Evolutionary conservation across 2,113 vertebrate species (phyloP).

Genomic region (Cichladusa arquata): DNA sequence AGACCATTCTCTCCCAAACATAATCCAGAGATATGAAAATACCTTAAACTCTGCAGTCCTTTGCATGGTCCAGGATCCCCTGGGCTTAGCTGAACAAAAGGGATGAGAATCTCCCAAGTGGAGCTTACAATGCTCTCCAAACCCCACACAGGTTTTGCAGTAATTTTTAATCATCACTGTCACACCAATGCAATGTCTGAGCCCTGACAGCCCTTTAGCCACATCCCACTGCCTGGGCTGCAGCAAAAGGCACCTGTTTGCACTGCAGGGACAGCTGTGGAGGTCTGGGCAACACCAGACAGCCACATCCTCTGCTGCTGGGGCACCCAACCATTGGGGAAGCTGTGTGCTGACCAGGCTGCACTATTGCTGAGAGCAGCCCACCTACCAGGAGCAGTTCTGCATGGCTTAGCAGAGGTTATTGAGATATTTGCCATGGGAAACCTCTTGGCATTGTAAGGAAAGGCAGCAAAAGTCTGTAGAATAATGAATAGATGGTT

Average conservation of each 20-base stretch:
- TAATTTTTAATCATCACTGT: not conserved
- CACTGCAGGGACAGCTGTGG: not conserved
- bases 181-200: fast-evolving
- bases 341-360: not conserved
- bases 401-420: not conserved
- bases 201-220: not conserved
- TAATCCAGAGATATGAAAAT: not conserved
- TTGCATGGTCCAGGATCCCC: no score
- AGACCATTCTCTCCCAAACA: not conserved
- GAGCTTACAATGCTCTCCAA: not conserved
- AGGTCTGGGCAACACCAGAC: not conserved
- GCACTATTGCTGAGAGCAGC: not conserved
- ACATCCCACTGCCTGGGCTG: not conserved
- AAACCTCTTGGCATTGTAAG: not conserved
- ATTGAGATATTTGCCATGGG: not conserved
- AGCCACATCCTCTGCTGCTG: fast-evolving
- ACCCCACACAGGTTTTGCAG: not conserved
- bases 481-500: not conserved
- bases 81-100: not conserved
- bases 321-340: not conserved
- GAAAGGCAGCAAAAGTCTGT: not conserved
- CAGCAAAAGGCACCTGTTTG: not conserved
- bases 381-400: not conserved
- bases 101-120: not conserved
- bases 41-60: not conserved